phyloP scores from a whole-genome alignment of 2,888 invertebrate genomes.

The Ectobius pallidus region DNA sequence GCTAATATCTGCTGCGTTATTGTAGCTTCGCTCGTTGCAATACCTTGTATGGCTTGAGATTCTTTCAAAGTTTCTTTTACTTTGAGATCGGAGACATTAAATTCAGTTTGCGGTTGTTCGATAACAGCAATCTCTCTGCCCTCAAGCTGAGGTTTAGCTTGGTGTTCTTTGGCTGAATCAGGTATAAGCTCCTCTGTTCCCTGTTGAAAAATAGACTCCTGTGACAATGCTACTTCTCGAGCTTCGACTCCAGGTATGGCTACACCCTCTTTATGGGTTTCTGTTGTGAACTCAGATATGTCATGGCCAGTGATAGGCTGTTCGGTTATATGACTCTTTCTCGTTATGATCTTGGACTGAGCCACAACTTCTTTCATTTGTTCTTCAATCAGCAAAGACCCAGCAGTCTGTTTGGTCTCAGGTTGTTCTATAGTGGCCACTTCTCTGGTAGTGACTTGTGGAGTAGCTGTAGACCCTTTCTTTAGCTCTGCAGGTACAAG shows the following conservation, averaged over 20 bases:
- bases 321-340: conserved; percentile 4
- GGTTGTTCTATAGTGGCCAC: not conserved
- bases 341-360: not conserved
- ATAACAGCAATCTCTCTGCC: conserved; percentile 27
- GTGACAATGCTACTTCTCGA: conserved; percentile 32
- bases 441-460: not conserved
- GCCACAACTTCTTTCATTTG: not conserved
- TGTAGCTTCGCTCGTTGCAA: conserved; percentile 30
- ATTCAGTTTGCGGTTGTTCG: not conserved
- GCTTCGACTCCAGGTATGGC: conserved; percentile 26
- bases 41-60: conserved; percentile 15
- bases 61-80: conserved; percentile 9
- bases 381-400: not conserved
- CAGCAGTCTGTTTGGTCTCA: not conserved
- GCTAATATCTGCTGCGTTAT: conserved; percentile 12
- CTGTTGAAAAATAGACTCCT: conserved; percentile 28
- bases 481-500: not conserved
- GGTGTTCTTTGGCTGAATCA: not conserved
- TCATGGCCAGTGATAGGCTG: conserved; percentile 2
- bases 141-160: conserved; percentile 28
- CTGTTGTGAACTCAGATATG: conserved; percentile 7
- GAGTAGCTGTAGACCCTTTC: not conserved
- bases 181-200: conserved; percentile 9
- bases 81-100: conserved; percentile 7
- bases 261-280: not conserved